Percentiles rank a stretch among this genome's conserved stretches.
Conservation (phyloP, 2,113 vertebrate genomes). For the Dinomys branickii region DNA sequence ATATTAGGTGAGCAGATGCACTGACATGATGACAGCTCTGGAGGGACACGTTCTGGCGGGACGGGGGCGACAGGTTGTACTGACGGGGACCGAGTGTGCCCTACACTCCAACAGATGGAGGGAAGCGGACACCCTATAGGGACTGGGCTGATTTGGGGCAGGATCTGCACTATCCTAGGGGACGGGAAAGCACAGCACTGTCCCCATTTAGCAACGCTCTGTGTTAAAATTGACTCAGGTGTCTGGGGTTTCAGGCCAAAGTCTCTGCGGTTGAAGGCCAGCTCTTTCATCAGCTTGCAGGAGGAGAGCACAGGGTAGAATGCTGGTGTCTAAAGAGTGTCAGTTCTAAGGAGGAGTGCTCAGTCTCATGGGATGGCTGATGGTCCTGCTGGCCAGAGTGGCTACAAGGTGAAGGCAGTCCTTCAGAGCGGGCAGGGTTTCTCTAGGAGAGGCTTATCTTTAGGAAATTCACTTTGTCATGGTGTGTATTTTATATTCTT, state of each 20-base stretch:
- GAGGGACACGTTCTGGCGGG: background rate
- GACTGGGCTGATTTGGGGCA: background rate
- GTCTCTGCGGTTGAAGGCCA: background rate
- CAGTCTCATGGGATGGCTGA: background rate
- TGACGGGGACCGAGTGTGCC: background rate
- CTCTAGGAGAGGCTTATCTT: background rate
- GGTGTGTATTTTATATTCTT: background rate
- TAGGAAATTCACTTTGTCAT: slow-evolving; percentile 16
- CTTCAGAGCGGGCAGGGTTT: background rate
- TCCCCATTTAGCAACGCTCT: background rate
- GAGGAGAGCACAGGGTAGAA: background rate
- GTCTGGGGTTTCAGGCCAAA: background rate
- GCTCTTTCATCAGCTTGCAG: background rate
- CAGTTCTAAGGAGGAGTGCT: background rate
- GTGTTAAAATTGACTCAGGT: background rate
- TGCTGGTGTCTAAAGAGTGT: background rate
- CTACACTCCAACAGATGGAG: background rate
- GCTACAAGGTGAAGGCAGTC: background rate
- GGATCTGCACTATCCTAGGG: background rate
- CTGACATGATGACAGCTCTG: slow-evolving; percentile 5
- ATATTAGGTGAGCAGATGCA: background rate
- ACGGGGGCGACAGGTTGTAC: background rate
- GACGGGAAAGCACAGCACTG: background rate
- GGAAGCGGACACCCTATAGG: background rate
- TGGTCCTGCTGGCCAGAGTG: background rate